Base-by-base conservation (phyloP, 2,888 invertebrate genomes). In the Mycalesis mineus region DNA sequence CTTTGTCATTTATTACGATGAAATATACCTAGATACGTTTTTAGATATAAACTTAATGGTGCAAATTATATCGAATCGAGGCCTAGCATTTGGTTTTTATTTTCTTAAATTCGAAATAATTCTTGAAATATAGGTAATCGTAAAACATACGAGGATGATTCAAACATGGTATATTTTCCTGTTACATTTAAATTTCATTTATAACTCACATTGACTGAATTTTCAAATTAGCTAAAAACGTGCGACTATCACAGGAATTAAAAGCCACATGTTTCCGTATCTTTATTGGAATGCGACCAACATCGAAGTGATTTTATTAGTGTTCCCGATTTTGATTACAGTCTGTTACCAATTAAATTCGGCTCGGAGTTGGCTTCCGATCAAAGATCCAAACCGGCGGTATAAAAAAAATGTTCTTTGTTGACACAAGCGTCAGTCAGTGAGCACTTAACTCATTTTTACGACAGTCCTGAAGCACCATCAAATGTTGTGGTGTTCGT, bases 331-430 rank as follows among this genome's bases (percentile, higher is more conserved):
- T 56, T 58, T 52, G 52, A 55, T 49, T 33, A 56, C 50, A 66
- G 68, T 70, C 63, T 65, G 68, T 69, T 69, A 72, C 68, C 72
- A 70, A 78, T 75, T 72, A 75, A 70, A 72, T 67, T 66, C 57
- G 71, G 66, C 68, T 71, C 67, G 65, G 61, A 62, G 59, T 73
- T 81, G 81, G 80, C 81, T 78, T 74, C 74, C 65, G 77, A 80
- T 82, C 80, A 82, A 82, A 78, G 74, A 74, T 74, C 69, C 74
- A 41, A 58, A 49, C 50, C 39, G 40, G 31, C 51, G 29, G 17
- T 41, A 70, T 77, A 47, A 44, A 36, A 41, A 47, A 77, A 74
- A 68, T 58, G 68, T 72, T 72, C 70, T 69, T 75, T 76, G 77
- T 74, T 78, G 74, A 75, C 71, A 68, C 66, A 65, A 60, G 61